Evolutionary conservation across 2,113 vertebrate genomes (phyloP), one percentile per base, ranked within the genome.

Genomic region (Oceanites oceanicus): DNA sequence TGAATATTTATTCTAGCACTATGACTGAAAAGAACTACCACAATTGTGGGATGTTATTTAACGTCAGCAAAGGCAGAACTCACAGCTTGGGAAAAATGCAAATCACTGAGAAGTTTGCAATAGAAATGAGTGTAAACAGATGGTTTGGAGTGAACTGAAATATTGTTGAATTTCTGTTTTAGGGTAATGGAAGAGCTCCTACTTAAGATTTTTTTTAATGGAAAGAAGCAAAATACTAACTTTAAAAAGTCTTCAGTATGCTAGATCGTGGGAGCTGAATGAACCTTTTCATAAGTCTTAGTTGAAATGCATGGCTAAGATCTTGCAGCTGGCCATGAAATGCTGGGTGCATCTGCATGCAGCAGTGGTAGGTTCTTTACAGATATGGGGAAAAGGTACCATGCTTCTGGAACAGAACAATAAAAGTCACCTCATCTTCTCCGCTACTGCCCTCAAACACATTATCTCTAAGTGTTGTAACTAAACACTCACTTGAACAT

Each of bases 61-160:
- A 90, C 15, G 18, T 36, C 97, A 97, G 86, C 87, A 86, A 88
- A 96, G 75, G 86, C 94, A 96, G 73, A 97, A 97, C 62, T 87
- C 94, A 94, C 92, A 98, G 95, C 93, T 96, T 97, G 96, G 92
- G 76, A 30, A 95, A 95, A 93, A 98, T 93, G 95, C 79, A 97
- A 97, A 98, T 97, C 78, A 40, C 68, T 82, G 63, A 73, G 67
- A 97, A 92, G 44, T 97, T 94, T 97, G 89, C 2, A 4, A 95
- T 78, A 97, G 63, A 97, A 97, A 97, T 97, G 82, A 98, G 84
- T 90, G 81, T 82, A 94, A 97, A 96, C 97, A 97, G 97, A 97
- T 96, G 96, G 96, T 96, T 97, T 97, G 82, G 88, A 86, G 62
- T 82, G 88, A 98, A 78, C 49, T 91, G 82, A 86, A 94, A 91